Percentiles rank a stretch among this genome's conserved stretches.
These are phyloP conservation scores for Atta colombica DNA, from an alignment of 1,140 invertebrate genomes.

Conservation along the genomic window DNA sequence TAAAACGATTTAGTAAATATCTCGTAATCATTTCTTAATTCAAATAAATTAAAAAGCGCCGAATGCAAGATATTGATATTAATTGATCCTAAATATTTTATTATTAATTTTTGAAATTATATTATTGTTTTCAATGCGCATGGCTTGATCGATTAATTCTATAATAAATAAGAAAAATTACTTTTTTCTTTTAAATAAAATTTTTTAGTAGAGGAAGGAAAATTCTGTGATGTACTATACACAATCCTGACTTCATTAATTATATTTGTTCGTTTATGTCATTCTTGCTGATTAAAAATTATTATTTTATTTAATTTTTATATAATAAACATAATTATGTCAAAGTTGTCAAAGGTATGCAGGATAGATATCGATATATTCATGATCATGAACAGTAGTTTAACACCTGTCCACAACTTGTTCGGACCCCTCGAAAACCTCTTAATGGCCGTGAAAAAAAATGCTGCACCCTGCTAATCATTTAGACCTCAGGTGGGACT, in stretches of 20 bases:
- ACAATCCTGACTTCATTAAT: neutral
- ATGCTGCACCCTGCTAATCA: constrained; percentile 68
- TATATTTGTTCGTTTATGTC: neutral
- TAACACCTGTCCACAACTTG: constrained; percentile 80
- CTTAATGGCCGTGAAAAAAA: constrained; percentile 77
- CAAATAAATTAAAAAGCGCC: too few species aligned
- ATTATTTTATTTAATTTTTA: neutral
- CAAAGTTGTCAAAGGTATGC: neutral
- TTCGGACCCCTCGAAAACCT: constrained; percentile 71
- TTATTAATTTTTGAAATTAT: neutral
- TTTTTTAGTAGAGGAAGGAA: neutral
- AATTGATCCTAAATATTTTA: neutral
- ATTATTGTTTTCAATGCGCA: neutral
- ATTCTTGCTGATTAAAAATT: neutral
- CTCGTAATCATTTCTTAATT: neutral
- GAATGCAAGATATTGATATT: too few species aligned
- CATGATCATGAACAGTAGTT: constrained; percentile 55
- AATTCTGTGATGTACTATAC: neutral
- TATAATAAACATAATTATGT: neutral
- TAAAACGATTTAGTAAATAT: neutral
- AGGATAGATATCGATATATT: constrained; percentile 1
- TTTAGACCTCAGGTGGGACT: constrained; percentile 53
- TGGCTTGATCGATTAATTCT: neutral
- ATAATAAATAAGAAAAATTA: neutral
- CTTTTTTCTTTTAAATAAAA: neutral